Evolutionary conservation across 2,888 invertebrate species (phyloP).

Genomic region (Arenicola marina): DNA sequence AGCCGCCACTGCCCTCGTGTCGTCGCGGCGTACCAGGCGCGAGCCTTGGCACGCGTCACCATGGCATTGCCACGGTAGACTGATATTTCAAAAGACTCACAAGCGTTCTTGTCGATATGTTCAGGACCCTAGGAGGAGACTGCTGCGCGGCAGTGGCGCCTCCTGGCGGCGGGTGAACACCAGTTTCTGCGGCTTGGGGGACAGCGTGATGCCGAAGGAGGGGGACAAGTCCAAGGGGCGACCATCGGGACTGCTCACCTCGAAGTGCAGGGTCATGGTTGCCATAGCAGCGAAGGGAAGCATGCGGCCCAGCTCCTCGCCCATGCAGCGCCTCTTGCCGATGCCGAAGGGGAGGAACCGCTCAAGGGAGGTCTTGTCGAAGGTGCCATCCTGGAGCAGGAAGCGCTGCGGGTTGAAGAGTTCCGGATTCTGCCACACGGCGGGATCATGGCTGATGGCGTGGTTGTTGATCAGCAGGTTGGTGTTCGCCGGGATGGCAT

Average conservation of each 20-base stretch:
- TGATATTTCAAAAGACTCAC: too few relatives aligned
- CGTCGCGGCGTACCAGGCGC: too few relatives aligned
- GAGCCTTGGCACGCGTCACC: too few relatives aligned
- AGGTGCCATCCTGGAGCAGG: slow-evolving; percentile 5
- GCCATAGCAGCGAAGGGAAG: slow-evolving; percentile 10
- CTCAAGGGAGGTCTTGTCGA: slow-evolving; percentile 7
- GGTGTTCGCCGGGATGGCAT: slow-evolving; percentile 6
- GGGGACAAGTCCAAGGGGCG: slow-evolving; percentile 6
- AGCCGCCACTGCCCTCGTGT: too few relatives aligned
- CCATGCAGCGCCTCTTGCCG: slow-evolving; percentile 21
- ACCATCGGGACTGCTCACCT: not conserved
- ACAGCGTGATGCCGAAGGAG: slow-evolving; percentile 15
- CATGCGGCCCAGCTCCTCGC: slow-evolving; percentile 12
- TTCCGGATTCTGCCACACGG: slow-evolving; percentile 8
- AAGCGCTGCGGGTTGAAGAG: slow-evolving; percentile 20
- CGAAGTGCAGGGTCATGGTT: slow-evolving; percentile 5
- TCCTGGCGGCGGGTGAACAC: too few relatives aligned
- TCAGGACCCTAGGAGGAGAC: too few relatives aligned
- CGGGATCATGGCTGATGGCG: slow-evolving; percentile 16
- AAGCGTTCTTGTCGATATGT: too few relatives aligned
- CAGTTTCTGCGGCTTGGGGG: slow-evolving; percentile 8
- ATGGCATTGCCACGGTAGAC: too few relatives aligned
- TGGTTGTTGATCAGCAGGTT: slow-evolving; percentile 17
- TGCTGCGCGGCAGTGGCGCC: too few relatives aligned
- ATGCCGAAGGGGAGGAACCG: slow-evolving; percentile 22